Base-by-base conservation (phyloP, 2,797 vertebrate genomes). In the Cyclopterus lumpus region DNA sequence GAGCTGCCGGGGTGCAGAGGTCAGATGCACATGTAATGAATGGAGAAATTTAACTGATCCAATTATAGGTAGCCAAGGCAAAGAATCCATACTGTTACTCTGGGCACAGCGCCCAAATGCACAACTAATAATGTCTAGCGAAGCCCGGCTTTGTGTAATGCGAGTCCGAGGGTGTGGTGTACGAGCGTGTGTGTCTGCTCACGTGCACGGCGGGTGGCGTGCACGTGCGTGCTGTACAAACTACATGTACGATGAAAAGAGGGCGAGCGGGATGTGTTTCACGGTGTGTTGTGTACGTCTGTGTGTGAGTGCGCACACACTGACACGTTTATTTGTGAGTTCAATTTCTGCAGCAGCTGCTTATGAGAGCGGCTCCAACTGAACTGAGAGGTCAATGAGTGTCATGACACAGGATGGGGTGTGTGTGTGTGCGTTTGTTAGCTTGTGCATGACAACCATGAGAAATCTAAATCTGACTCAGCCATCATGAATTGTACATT, bases 11-110 rank as follows among this genome's bases (percentile, higher is more conserved):
- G 96, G 96, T 97, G 90, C 94, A 95, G 94, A 96, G 96, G 96
- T 96, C 96, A 97, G 90, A 92, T 95, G 95, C 93, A 96, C 95
- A 96, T 96, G 97, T 99, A 98, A 99, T 98, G 97, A 97, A 98
- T 97, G 96, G 96, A 97, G 97, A 98, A 98, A 98, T 98, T 97
- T 97, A 97, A 97, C 96, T 97, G 96, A 97, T 98, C 97, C 96
- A 98, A 98, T 99, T 99, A 98, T 96, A 97, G 96, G 95, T 88
- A 94, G 93, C 90, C 93, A 95, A 94, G 95, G 95, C 93, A 94
- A 97, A 97, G n/a, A 98, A 98, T 97, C 97, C 95, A 98, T 98
- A 98, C 95, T 94, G 96, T 96, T 97, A 97, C 95, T 96, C 96
- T 95, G 95, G 97, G 96, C 95, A 95, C 93, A 94, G 94, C 92